Percentiles rank a stretch among this genome's conserved stretches.
phyloP scores from a whole-genome alignment of 2,888 invertebrate species.

The Ditula angustiorana region DNA sequence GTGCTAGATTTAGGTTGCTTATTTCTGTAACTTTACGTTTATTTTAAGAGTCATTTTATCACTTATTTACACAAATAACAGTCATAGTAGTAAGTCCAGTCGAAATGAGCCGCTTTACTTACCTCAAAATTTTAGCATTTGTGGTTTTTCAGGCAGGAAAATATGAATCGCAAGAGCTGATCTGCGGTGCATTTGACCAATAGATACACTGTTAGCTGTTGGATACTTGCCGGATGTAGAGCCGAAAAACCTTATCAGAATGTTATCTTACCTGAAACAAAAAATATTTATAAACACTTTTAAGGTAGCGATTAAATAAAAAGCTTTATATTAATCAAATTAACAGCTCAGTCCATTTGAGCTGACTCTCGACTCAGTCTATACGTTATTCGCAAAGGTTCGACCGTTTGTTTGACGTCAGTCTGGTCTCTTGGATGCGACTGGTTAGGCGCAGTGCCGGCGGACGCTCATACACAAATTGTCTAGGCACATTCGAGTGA shows the following conservation, averaged over 20 bases:
- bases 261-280: slow-evolving; percentile 27
- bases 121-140: too few species aligned
- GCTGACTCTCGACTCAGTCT: background rate
- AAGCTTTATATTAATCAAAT: background rate
- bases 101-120: too few species aligned
- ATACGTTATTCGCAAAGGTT: slow-evolving; percentile 10
- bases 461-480: slow-evolving; percentile 51
- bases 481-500: slow-evolving; percentile 53
- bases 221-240: background rate
- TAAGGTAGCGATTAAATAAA: background rate
- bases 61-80: background rate
- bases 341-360: background rate
- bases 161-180: too few species aligned
- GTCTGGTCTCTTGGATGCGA: slow-evolving; percentile 39
- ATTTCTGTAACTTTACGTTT: background rate
- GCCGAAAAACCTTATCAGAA: background rate
- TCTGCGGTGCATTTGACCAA: too few species aligned
- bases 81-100: too few species aligned
- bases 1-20: background rate
- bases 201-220: too few species aligned
- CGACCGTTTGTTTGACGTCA: slow-evolving; percentile 8
- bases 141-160: too few species aligned
- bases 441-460: slow-evolving; percentile 49
- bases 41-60: background rate
- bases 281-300: background rate